Evolutionary conservation across 2,888 invertebrate species (phyloP).

Genomic region (Drosophila nr. fundita): DNA sequence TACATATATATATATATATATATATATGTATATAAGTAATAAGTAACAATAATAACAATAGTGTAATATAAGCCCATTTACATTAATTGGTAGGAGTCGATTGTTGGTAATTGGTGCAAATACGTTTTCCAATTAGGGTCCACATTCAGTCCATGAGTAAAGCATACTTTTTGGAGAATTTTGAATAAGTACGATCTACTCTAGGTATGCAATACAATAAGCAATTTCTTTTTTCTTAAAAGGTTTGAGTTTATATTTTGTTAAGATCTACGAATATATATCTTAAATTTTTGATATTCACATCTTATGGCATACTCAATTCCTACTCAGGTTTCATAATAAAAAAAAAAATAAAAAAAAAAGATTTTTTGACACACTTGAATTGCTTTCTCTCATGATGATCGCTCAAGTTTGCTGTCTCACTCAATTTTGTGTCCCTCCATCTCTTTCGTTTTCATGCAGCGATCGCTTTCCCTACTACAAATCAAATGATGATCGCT

Average conservation of each 20-base stretch:
- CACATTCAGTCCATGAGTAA: neutral
- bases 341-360: neutral
- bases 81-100: neutral
- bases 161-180: neutral
- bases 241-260: neutral
- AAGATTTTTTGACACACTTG: neutral
- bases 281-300: neutral
- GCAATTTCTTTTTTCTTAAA: neutral
- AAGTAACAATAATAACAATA: too few species aligned
- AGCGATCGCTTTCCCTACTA: constrained; percentile 95
- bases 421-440: neutral
- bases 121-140: neutral
- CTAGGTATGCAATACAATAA: neutral
- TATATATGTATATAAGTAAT: too few species aligned
- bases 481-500: constrained; percentile 95
- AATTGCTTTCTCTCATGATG: neutral
- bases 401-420: neutral
- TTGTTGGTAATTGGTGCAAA: neutral
- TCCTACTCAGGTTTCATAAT: neutral
- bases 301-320: neutral
- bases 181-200: too few species aligned
- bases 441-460: constrained; percentile 26
- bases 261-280: neutral
- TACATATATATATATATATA: neutral
- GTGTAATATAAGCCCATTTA: neutral